phyloP scores from a whole-genome alignment of 2,888 invertebrate species.

The Ellobium chinense region DNA sequence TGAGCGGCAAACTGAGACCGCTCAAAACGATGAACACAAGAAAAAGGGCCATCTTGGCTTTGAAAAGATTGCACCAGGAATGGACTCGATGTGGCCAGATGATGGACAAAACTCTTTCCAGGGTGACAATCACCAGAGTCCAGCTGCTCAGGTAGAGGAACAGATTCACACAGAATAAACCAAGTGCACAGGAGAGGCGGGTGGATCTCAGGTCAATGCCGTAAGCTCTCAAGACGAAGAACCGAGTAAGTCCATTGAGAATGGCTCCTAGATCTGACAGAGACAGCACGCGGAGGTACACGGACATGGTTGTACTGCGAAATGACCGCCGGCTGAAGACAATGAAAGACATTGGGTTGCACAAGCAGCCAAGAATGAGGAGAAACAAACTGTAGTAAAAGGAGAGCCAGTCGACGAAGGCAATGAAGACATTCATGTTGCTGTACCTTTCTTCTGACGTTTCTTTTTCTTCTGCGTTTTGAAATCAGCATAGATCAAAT shows the following conservation, averaged over 20 bases:
- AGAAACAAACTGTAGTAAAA: background rate
- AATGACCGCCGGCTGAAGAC: background rate
- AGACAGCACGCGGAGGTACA: slow-evolving; percentile 5
- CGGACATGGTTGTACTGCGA: background rate
- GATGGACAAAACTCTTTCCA: background rate
- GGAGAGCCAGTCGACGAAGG: background rate
- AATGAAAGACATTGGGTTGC: slow-evolving; percentile 1
- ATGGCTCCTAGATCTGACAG: slow-evolving; percentile 6
- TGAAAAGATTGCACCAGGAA: background rate
- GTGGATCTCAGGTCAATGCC: background rate
- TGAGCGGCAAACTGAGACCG: background rate
- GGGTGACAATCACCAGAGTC: slow-evolving; percentile 1
- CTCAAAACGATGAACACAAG: too few relatives aligned
- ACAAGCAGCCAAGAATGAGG: background rate
- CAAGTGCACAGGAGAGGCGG: background rate
- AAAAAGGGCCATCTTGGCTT: too few relatives aligned
- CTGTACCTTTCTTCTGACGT: too few relatives aligned
- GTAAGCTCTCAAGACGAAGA: background rate
- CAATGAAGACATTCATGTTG: too few relatives aligned
- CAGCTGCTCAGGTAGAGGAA: slow-evolving; percentile 10
- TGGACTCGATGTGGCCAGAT: background rate
- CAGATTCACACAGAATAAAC: background rate
- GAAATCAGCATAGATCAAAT: too few relatives aligned
- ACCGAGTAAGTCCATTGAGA: background rate
- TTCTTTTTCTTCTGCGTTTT: too few relatives aligned